These are phyloP conservation scores for Solea solea DNA, from an alignment of 2,113 vertebrate genomes.

Conservation along the genomic window DNA sequence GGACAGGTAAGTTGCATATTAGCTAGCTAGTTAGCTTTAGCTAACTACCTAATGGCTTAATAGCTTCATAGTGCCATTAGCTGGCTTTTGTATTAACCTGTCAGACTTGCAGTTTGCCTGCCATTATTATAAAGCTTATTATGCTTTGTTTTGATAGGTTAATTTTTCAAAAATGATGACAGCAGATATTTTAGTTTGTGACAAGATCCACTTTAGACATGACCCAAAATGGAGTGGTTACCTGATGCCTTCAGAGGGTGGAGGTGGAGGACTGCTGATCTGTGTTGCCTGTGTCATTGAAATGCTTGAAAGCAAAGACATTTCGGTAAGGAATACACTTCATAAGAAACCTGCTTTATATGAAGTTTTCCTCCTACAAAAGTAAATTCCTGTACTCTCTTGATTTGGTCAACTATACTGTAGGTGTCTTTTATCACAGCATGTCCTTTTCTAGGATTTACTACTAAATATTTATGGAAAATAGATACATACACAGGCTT, in stretches of 20 bases:
- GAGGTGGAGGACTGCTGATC: constrained; percentile 59
- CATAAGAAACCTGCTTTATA: background rate
- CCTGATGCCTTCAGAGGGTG: constrained; percentile 35
- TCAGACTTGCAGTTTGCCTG: background rate
- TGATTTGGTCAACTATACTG: too few relatives aligned
- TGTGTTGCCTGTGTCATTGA: constrained; percentile 89
- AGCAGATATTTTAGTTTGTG: constrained; percentile 65
- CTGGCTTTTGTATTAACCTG: background rate
- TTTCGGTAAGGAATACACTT: constrained; percentile 76
- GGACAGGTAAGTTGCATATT: background rate
- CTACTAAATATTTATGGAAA: constrained; percentile 5
- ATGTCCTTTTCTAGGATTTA: background rate
- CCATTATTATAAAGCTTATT: background rate
- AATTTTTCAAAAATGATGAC: constrained; percentile 35
- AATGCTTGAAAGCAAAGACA: constrained; percentile 77
- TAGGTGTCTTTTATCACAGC: background rate
- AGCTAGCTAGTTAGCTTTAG: background rate
- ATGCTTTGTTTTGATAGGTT: background rate
- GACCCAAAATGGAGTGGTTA: constrained; percentile 79
- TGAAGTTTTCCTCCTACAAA: background rate
- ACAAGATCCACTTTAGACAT: constrained; percentile 79
- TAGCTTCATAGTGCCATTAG: background rate
- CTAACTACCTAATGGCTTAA: background rate
- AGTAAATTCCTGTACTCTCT: too few relatives aligned
- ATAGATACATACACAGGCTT: background rate